phyloP scores from a whole-genome alignment of 1,140 invertebrate genomes.

The Arctopsyche grandis region DNA sequence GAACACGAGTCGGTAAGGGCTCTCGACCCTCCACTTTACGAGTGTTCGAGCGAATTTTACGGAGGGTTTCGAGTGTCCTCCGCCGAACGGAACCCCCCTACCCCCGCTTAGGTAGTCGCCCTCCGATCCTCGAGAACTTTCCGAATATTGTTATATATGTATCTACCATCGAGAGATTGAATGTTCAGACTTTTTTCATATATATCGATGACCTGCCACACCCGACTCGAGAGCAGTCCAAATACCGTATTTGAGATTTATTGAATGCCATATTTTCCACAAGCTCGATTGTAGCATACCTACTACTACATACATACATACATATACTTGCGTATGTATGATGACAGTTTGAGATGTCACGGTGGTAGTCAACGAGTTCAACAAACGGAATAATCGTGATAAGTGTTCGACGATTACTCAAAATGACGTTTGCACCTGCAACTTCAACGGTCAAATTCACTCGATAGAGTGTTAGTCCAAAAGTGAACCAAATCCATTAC shows the following conservation, averaged over 20 bases:
- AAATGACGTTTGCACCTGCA: constrained; percentile 48
- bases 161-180: not conserved
- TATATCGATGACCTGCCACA: not conserved
- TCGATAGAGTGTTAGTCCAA: too few species aligned
- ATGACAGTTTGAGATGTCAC: not conserved
- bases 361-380: not conserved
- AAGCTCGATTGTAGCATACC: too few species aligned
- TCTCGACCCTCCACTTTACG: constrained; percentile 33
- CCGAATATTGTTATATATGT: constrained; percentile 14
- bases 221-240: not conserved
- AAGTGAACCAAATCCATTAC: too few species aligned
- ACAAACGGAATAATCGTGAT: constrained; percentile 37
- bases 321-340: too few species aligned
- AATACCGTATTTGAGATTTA: not conserved
- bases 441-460: not conserved
- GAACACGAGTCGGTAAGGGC: constrained; percentile 1
- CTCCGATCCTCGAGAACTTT: not conserved
- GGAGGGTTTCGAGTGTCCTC: not conserved
- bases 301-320: not conserved
- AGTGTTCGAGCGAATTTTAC: constrained; percentile 34
- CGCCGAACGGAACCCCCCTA: not conserved
- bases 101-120: too few species aligned
- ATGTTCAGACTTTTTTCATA: too few species aligned
- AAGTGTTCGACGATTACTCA: constrained; percentile 45
- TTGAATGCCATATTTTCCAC: not conserved